Base-by-base conservation (phyloP, 2,888 invertebrate genomes). In the Anoplius nigerrimus region DNA sequence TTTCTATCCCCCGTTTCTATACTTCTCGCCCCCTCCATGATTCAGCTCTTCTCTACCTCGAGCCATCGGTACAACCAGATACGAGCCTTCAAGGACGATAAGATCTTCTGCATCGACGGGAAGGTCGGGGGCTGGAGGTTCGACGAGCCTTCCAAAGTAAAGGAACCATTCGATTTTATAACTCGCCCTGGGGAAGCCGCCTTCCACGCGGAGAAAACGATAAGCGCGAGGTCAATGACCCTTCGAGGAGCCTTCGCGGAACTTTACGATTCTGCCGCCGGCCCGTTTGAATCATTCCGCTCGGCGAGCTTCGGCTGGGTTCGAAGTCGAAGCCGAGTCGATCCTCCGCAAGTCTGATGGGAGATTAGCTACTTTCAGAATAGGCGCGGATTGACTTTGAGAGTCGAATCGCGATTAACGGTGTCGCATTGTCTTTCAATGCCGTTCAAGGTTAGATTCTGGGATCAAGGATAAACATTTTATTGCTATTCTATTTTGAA, bases 161-260 rank as follows among this genome's bases (percentile, higher is more conserved):
- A 52, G 72, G 55, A 64, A 63, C 66, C 72, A 74, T 74, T 74
- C 72, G 73, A 74, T 74, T 74, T 74, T 74, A 74, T 74, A 74
- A 69, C 73, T 68, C 68, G 72, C 71, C 66, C 46, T 63, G 58
- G 71, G 71, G 71, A 46, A 2, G 16, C 59, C n/a, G 48, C 61
- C 66, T 65, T 42, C 58, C 45, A 55, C n/a, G n/a, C n/a, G n/a
- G 64, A 52, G 68, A 60, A n/a, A 73, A 71, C 72, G 72, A 73
- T 73, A 73, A 73, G 72, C 72, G 65, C 72, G 58, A 59, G 72
- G 72, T 72, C 72, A 65, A 72, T 71, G 72, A 65, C 66, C 69
- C 72, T 69, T 72, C 62, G 68, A 72, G 68, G 54, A n/a, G 72
- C 68, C 57, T 20, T n/a, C 55, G 46, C 48, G 62, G 52, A 72